Percentiles rank a stretch among this genome's conserved stretches.
Evolutionary conservation across 2,888 invertebrate species (phyloP).

Genomic region (Odontomyia ornata): DNA sequence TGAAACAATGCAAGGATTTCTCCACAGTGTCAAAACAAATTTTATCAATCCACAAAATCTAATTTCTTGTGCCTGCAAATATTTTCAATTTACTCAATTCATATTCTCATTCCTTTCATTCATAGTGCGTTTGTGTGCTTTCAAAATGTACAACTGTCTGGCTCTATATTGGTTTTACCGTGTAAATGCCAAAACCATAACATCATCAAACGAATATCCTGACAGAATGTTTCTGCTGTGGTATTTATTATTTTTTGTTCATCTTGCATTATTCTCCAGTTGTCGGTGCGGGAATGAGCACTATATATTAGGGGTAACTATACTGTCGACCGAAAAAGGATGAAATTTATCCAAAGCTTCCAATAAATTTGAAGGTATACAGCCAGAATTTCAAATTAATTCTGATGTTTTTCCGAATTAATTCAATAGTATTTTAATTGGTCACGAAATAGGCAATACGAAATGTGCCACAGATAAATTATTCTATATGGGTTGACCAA

Average conservation of each 20-base stretch:
- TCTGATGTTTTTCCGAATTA: not conserved
- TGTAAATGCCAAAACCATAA: conserved; percentile 11
- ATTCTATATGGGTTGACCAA: too few species aligned
- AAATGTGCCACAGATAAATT: not conserved
- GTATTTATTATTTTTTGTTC: not conserved
- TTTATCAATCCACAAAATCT: conserved; percentile 2
- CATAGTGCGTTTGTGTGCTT: not conserved
- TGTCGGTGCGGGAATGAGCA: not conserved
- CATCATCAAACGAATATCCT: not conserved
- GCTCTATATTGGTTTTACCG: not conserved
- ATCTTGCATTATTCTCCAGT: not conserved
- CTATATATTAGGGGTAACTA: too few species aligned
- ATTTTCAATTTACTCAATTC: conserved; percentile 17
- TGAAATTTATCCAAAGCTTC: too few species aligned
- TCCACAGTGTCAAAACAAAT: not conserved
- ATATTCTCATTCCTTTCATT: not conserved
- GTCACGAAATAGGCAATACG: not conserved
- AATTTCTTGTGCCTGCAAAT: not conserved
- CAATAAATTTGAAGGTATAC: not conserved
- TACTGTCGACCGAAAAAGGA: too few species aligned
- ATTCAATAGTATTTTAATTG: conserved; percentile 17
- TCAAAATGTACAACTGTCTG: not conserved
- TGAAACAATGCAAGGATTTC: not conserved
- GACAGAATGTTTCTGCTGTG: not conserved
- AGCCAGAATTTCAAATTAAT: conserved; percentile 8